phyloP scores from a whole-genome alignment of 2,888 invertebrate genomes.

The Thelaira solivaga region DNA sequence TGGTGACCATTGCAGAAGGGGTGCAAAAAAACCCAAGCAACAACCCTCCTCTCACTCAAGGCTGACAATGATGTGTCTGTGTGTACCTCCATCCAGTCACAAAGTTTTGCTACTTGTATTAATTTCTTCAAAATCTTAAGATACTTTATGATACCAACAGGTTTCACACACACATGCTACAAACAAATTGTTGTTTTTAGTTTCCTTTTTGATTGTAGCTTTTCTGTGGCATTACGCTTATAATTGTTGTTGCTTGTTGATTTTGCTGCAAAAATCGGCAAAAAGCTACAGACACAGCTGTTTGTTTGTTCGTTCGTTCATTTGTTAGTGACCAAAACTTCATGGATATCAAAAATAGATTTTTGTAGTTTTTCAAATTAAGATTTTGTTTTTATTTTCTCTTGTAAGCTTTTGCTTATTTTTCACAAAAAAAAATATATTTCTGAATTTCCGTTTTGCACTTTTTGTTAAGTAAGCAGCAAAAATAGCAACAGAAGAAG shows the following conservation, averaged over 20 bases:
- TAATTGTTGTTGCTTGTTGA: constrained; percentile 38
- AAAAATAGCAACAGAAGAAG: constrained; percentile 23
- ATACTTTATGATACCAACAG: constrained; percentile 75
- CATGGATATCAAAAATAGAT: constrained; percentile 65
- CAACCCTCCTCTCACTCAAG: constrained; percentile 61
- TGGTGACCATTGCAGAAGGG: constrained; percentile 60
- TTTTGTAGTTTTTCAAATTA: constrained; percentile 53
- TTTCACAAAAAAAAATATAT: constrained; percentile 29
- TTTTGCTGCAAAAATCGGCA: constrained; percentile 49
- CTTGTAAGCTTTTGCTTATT: constrained; percentile 14
- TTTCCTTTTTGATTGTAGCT: constrained; percentile 57
- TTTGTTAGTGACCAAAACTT: constrained; percentile 63
- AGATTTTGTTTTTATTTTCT: constrained; percentile 43
- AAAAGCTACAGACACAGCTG: constrained; percentile 58
- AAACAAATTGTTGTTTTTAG: constrained; percentile 53
- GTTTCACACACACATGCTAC: no score
- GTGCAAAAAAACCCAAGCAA: constrained; percentile 57
- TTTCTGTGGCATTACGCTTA: constrained; percentile 26
- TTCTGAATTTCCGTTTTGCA: constrained; percentile 68
- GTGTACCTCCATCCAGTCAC: constrained; percentile 56
- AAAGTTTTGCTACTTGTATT: constrained; percentile 54
- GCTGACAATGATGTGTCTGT: constrained; percentile 36
- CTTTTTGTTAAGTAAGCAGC: constrained; percentile 42
- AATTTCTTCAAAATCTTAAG: constrained; percentile 55
- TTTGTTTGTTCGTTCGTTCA: no score